Evolutionary conservation across 2,797 vertebrate species (phyloP).

Genomic region (Cheirogaleus major): DNA sequence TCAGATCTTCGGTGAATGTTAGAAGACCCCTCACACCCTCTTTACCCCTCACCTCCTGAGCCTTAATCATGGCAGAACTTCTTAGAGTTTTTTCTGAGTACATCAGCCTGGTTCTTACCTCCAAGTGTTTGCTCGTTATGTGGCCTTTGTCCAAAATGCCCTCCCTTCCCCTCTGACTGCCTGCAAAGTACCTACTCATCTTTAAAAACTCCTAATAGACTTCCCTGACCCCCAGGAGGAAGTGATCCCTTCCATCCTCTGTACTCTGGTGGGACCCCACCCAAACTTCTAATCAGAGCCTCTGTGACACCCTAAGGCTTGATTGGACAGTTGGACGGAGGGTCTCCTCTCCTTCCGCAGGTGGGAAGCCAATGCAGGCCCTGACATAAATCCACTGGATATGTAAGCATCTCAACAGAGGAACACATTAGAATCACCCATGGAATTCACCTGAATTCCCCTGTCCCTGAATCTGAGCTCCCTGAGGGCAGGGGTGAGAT

Average conservation of each 20-base stretch:
- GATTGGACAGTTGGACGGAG: neutral
- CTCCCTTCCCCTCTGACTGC: neutral
- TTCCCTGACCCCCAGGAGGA: neutral
- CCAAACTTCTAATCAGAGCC: neutral
- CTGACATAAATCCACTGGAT: neutral
- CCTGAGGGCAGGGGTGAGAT: rapidly evolving
- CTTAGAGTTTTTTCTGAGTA: neutral
- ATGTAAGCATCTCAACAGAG: neutral
- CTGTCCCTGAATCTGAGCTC: neutral
- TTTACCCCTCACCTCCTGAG: neutral
- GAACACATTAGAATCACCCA: neutral
- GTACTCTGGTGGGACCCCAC: neutral
- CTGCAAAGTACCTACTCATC: neutral
- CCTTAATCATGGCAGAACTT: neutral
- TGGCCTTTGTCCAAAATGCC: neutral
- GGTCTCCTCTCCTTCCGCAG: neutral
- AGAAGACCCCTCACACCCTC: neutral
- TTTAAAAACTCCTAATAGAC: neutral
- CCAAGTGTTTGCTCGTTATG: too few species aligned
- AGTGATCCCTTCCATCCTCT: too few species aligned
- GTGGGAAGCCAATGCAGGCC: neutral
- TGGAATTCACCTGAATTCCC: neutral
- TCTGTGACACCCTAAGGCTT: neutral
- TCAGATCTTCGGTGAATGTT: neutral
- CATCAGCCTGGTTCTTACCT: neutral